These are phyloP conservation scores for Ictalurus punctatus DNA, from an alignment of 2,113 vertebrate species.

Conservation along the genomic window DNA sequence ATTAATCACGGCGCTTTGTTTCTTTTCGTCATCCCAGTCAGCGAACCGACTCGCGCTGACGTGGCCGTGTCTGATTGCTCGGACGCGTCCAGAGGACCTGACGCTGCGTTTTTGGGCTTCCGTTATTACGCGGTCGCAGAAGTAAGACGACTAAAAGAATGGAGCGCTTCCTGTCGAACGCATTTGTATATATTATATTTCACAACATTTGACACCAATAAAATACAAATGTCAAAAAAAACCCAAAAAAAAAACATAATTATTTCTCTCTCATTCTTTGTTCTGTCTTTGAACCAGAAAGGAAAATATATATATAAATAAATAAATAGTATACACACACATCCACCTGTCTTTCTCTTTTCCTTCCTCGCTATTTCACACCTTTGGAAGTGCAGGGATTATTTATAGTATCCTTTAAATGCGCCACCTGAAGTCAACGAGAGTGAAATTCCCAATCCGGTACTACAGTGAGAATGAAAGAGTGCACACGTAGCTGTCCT, in stretches of 20 bases:
- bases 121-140: not conserved
- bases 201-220: not conserved
- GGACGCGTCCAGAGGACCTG: not conserved
- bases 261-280: not conserved
- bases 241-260: not conserved
- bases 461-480: not conserved
- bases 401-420: constrained; percentile 29
- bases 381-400: constrained; percentile 14
- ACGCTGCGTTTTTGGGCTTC: not conserved
- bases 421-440: constrained; percentile 5
- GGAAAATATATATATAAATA: no score
- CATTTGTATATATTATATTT: not conserved
- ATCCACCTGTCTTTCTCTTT: not conserved
- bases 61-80: not conserved
- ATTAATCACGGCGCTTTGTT: not conserved
- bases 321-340: not conserved
- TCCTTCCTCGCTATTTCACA: not conserved
- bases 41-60: not conserved
- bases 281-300: not conserved
- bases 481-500: not conserved
- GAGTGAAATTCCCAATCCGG: constrained; percentile 1
- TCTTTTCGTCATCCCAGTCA: not conserved
- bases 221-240: not conserved
- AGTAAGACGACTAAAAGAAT: not conserved
- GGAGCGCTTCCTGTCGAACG: not conserved